Conservation (phyloP, 2,888 invertebrate species). For the Drosophila nr. fundita region DNA sequence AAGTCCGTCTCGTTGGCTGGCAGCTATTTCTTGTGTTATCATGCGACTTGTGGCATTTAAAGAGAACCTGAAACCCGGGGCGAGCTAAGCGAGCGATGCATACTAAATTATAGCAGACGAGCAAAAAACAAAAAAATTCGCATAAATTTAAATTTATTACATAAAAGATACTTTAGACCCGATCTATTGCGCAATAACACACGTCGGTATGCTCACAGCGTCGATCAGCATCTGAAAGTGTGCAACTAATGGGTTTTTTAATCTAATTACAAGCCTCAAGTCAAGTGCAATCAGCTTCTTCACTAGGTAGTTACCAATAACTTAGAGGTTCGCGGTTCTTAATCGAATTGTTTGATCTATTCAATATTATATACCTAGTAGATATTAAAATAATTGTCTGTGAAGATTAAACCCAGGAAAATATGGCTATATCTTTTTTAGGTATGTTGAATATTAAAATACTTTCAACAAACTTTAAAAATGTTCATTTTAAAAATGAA, state of each 20-base stretch:
- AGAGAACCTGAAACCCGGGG: constrained; percentile 45
- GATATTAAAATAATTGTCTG: neutral
- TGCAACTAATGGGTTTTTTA: constrained; percentile 1
- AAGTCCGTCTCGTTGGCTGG: constrained; percentile 6
- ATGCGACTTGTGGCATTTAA: constrained; percentile 43
- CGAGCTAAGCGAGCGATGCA: constrained; percentile 35
- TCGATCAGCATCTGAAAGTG: neutral
- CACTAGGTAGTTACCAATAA: neutral
- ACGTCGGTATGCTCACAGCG: neutral
- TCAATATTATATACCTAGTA: neutral
- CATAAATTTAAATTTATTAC: constrained; percentile 67
- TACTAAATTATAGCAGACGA: constrained; percentile 47
- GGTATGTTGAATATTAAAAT: neutral
- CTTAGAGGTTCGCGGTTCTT: too few species aligned
- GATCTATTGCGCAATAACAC: constrained; percentile 51
- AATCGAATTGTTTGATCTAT: constrained; percentile 7
- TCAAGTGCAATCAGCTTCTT: constrained; percentile 1
- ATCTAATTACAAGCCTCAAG: constrained; percentile 5
- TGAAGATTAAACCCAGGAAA: neutral
- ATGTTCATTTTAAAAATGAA: neutral
- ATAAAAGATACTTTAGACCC: constrained; percentile 29
- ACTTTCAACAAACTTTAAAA: neutral
- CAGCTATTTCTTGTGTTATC: constrained; percentile 35
- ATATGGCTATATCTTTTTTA: neutral
- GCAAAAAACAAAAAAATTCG: constrained; percentile 35